These are phyloP conservation scores for Neopipo cinnamomea DNA, from an alignment of 2,113 vertebrate genomes.

Conservation along the genomic window DNA sequence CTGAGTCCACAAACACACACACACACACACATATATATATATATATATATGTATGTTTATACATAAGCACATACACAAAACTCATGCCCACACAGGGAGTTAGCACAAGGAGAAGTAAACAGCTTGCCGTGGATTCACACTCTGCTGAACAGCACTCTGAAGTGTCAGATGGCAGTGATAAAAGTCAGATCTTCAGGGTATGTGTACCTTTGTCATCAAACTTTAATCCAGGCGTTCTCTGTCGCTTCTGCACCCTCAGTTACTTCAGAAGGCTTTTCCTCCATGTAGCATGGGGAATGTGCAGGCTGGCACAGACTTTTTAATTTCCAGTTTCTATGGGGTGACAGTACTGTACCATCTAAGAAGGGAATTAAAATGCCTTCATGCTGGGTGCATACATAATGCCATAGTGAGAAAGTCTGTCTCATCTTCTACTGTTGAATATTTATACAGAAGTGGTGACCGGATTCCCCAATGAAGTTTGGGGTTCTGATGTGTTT, in stretches of 20 bases:
- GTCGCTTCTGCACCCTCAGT: neutral
- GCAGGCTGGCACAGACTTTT: neutral
- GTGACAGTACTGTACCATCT: neutral
- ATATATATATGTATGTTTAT: neutral
- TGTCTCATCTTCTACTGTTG: neutral
- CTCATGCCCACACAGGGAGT: neutral
- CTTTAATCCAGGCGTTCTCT: neutral
- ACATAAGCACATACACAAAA: neutral
- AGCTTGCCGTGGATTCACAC: neutral
- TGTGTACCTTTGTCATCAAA: neutral
- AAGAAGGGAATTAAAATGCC: slow-evolving; percentile 15
- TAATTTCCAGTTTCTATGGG: neutral
- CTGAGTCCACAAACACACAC: neutral
- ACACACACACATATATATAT: no score
- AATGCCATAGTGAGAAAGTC: neutral
- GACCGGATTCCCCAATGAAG: neutral
- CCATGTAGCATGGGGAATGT: neutral
- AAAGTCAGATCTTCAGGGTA: neutral
- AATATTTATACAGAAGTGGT: slow-evolving; percentile 8
- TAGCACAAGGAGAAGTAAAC: neutral
- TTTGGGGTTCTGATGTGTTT: neutral
- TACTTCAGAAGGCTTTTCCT: neutral
- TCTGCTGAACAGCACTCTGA: neutral
- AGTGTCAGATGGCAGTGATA: neutral
- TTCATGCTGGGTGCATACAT: neutral